phyloP scores from a whole-genome alignment of 1,140 invertebrate genomes.

The Phortica variegata region DNA sequence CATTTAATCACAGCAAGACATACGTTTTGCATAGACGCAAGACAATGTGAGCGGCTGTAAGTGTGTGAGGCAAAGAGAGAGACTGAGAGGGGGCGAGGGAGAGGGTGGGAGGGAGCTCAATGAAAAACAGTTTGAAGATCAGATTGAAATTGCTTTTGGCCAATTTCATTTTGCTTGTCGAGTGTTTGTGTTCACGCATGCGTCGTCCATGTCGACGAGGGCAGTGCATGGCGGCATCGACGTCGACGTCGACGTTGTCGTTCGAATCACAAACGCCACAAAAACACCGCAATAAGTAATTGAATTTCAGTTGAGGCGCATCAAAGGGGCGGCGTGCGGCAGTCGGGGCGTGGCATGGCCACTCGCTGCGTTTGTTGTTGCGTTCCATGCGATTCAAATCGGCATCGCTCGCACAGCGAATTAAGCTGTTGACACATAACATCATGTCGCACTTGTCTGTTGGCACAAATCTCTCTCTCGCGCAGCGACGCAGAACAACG shows the following conservation, averaged over 20 bases:
- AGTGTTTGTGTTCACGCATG: too few relatives aligned
- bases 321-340: too few relatives aligned
- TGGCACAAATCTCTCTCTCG: conserved; percentile 49
- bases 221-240: conserved; percentile 1
- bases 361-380: conserved; percentile 1
- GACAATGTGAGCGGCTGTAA: too few relatives aligned
- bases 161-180: too few relatives aligned
- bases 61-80: too few relatives aligned
- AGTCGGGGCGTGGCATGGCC: background rate
- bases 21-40: too few relatives aligned
- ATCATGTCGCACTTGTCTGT: conserved; percentile 51
- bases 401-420: conserved; percentile 33
- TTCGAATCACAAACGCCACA: conserved; percentile 19
- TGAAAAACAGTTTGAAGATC: too few relatives aligned
- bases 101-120: too few relatives aligned
- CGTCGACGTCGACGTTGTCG: conserved; percentile 7
- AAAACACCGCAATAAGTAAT: conserved; percentile 18
- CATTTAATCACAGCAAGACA: too few relatives aligned
- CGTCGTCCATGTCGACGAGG: too few relatives aligned
- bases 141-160: too few relatives aligned
- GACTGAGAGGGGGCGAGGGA: too few relatives aligned
- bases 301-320: conserved; percentile 16
- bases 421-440: conserved; percentile 54
- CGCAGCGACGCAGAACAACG: conserved; percentile 52
- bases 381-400: background rate